Percentiles rank a stretch among this genome's conserved stretches.
Conservation (phyloP, 2,113 vertebrate genomes). For the Tricholaema leucomelas region DNA sequence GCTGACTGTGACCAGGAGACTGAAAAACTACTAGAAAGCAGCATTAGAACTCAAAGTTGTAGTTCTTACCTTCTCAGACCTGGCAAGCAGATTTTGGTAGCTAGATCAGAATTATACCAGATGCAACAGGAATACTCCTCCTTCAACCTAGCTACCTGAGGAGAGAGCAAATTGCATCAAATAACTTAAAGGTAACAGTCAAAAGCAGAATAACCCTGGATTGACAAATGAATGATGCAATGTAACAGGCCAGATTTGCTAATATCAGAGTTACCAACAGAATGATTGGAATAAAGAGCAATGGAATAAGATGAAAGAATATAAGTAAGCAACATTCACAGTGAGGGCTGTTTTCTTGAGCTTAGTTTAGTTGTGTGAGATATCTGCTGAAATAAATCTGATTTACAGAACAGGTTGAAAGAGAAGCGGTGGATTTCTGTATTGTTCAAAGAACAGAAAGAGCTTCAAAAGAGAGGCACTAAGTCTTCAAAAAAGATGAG, state of each 20-base stretch:
- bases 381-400: neutral
- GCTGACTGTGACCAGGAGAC: neutral
- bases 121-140: neutral
- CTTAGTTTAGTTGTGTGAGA: neutral
- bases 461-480: neutral
- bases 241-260: neutral
- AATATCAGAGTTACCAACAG: neutral
- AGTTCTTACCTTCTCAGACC: neutral
- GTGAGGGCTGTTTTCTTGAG: neutral
- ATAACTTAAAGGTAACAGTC: neutral
- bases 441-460: neutral
- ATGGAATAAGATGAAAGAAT: neutral
- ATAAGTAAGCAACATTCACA: neutral
- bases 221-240: neutral
- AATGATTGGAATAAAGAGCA: neutral
- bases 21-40: neutral
- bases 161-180: neutral
- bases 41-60: no score
- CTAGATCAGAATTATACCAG: neutral
- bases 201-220: neutral
- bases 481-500: neutral
- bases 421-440: neutral
- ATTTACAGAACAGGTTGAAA: neutral
- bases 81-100: neutral
- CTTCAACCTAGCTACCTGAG: neutral